Base-by-base conservation (phyloP, 2,113 vertebrate genomes). In the Amphilophus citrinellus region DNA sequence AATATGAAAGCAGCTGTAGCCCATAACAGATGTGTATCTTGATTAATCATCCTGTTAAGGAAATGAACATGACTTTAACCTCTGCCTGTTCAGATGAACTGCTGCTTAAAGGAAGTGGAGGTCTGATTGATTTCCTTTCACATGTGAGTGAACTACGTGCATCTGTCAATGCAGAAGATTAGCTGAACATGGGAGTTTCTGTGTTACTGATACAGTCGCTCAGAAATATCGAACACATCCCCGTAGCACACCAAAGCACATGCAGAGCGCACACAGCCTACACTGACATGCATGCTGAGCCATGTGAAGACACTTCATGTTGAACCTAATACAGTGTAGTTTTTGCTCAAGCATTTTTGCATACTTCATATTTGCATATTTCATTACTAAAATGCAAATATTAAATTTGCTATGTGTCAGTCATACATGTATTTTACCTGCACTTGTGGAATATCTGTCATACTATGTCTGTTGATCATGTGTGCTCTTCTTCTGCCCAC, bases 51-150 rank as follows among this genome's bases (percentile, higher is more conserved):
- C 87, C 87, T 91, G 89, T 92, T 92, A 90, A 88, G 86, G 83
- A 93, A 95, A 93, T 94, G 91, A 94, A 92, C 90, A 89, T 24
- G 78, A 80, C 8, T 50, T 88, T 96, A 96, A 94, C 95, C 94
- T 94, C 94, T 94, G 92, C 89, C 93, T 89, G 91, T 94, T 89
- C 58, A 84, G 91, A 93, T 92, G 94, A 95, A 94, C 92, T 61
- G 50, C 82, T 91, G 83, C 90, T 95, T 93, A 94, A 89, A 92
- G 93, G 87, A 90, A 87, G 80, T 89, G 91, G 83, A 90, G 90
- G 89, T 83, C 53, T 65, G 88, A 97, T 96, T 94, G 96, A 97
- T 96, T 97, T 96, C 89, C 88, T 83, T 88, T 97, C 94, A 61
- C 87, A 91, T 89, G 77, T 75, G 79, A 94, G 92, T 93, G 94